Conservation (phyloP, 2,113 vertebrate species). For the Triplophysa tibetana region DNA sequence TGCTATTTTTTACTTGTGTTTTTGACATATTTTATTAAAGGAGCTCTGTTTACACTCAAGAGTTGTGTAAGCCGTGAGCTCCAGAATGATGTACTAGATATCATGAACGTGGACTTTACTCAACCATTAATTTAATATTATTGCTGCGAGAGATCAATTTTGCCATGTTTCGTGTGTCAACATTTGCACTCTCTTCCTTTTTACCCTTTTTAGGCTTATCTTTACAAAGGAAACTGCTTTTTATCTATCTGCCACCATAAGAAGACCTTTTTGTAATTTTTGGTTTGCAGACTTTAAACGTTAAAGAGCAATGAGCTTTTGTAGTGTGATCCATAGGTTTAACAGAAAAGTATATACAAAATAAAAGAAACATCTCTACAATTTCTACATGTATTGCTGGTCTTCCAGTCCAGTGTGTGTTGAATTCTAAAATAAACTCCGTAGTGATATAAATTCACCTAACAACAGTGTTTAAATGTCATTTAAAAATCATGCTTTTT, state of each 20-base stretch:
- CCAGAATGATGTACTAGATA: background rate
- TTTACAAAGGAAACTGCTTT: too few species aligned
- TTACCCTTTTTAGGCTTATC: too few species aligned
- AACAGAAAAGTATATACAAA: background rate
- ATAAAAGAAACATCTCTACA: too few species aligned
- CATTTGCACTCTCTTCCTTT: background rate
- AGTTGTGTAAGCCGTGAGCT: constrained; percentile 15
- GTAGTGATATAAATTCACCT: too few species aligned
- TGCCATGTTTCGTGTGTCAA: background rate
- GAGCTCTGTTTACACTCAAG: constrained; percentile 24
- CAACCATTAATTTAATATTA: constrained; percentile 54
- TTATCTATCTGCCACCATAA: too few species aligned
- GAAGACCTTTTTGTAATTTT: background rate
- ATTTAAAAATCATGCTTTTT: too few species aligned
- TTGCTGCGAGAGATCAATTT: constrained; percentile 28
- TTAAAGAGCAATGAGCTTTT: background rate
- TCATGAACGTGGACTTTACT: too few species aligned
- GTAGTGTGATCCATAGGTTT: background rate
- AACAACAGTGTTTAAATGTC: too few species aligned
- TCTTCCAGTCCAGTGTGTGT: too few species aligned
- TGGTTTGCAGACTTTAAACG: background rate
- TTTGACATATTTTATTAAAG: constrained; percentile 60
- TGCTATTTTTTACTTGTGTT: constrained; percentile 38
- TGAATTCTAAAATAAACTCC: too few species aligned
- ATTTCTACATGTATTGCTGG: too few species aligned